Evolutionary conservation across 1,140 invertebrate species (phyloP).

Genomic region (Nebria ingens): DNA sequence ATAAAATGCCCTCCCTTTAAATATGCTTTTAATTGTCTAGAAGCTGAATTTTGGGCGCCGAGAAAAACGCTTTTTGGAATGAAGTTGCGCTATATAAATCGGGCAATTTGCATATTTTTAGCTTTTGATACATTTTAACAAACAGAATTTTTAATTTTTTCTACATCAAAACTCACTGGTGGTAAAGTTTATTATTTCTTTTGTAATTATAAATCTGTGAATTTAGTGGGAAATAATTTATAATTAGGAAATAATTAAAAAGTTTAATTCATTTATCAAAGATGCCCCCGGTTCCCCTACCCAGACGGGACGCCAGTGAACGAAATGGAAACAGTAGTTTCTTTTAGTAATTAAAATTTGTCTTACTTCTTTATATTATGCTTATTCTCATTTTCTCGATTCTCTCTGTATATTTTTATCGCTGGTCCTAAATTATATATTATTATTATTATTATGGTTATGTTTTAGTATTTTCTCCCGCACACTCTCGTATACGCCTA

Average conservation of each 20-base stretch:
- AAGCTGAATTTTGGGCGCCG: background rate
- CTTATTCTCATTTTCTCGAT: slow-evolving; percentile 7
- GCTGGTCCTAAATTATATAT: background rate
- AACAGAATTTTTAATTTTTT: background rate
- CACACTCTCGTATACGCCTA: no score
- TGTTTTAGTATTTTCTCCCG: no score
- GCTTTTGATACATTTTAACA: background rate
- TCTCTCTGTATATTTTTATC: background rate
- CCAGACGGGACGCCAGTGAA: background rate
- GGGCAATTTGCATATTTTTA: background rate
- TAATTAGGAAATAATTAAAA: slow-evolving; percentile 10
- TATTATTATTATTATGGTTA: background rate
- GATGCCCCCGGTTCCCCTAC: no score
- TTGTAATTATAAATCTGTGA: no score
- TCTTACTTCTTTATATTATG: slow-evolving; percentile 3
- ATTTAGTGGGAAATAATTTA: no score
- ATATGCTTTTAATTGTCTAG: background rate
- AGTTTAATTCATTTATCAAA: slow-evolving; percentile 3
- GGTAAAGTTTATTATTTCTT: background rate
- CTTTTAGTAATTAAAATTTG: slow-evolving; percentile 4
- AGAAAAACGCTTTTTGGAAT: background rate
- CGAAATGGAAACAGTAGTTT: background rate
- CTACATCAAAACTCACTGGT: background rate
- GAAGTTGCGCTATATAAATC: background rate
- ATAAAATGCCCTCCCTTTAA: background rate